Percentiles rank a stretch among this genome's conserved stretches.
Evolutionary conservation across 2,888 invertebrate species (phyloP).

Genomic region (Sphaerophoria rueppellii): DNA sequence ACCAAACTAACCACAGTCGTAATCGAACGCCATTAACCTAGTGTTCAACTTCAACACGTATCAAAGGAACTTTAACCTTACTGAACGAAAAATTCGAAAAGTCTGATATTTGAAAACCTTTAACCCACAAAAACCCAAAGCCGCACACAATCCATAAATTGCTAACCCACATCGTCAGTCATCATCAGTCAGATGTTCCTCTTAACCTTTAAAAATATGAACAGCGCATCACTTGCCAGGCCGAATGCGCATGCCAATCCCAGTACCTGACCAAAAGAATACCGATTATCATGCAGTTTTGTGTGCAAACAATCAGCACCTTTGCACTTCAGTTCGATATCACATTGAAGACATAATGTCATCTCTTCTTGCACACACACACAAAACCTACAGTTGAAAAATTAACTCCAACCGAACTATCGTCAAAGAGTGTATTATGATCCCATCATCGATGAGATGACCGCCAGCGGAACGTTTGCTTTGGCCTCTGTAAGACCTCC

Average conservation of each 20-base stretch:
- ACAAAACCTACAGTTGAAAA: slow-evolving; percentile 7
- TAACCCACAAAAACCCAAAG: slow-evolving; percentile 16
- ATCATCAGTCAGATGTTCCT: slow-evolving; percentile 34
- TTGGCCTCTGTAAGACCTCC: slow-evolving; percentile 21
- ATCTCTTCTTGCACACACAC: slow-evolving; percentile 31
- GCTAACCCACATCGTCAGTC: slow-evolving; percentile 29
- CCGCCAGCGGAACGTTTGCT: neutral
- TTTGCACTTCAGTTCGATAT: slow-evolving; percentile 69
- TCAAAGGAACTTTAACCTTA: neutral
- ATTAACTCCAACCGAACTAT: slow-evolving; percentile 49
- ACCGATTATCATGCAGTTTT: neutral
- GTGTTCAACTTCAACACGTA: slow-evolving; percentile 3
- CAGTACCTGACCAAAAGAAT: slow-evolving; percentile 28
- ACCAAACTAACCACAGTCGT: neutral
- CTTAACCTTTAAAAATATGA: slow-evolving; percentile 45
- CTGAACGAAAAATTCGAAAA: neutral
- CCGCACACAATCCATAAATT: slow-evolving; percentile 4
- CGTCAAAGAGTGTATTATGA: slow-evolving; percentile 54
- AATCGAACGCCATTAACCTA: slow-evolving; percentile 9
- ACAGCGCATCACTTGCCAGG: no score
- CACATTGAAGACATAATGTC: slow-evolving; percentile 66
- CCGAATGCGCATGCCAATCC: slow-evolving; percentile 29
- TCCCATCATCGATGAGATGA: slow-evolving; percentile 49
- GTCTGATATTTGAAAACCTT: slow-evolving; percentile 22
- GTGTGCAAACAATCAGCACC: slow-evolving; percentile 66